Base-by-base conservation (phyloP, 2,113 vertebrate species). In the Petaurus breviceps region DNA sequence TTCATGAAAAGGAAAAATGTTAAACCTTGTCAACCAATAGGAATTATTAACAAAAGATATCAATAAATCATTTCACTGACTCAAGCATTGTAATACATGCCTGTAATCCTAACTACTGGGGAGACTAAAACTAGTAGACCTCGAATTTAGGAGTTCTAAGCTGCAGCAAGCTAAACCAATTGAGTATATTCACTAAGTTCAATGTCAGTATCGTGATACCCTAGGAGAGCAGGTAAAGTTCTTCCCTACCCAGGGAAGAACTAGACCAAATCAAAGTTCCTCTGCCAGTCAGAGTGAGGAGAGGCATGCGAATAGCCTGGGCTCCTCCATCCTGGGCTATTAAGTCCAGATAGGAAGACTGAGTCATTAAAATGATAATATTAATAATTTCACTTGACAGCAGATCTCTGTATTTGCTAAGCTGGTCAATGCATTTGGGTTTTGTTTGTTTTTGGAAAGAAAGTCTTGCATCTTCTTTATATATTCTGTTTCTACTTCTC, bases 1-100 rank as follows among this genome's bases (percentile, higher is more conserved):
- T 91, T 50, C 51, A 46, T 4, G 90, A 93, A 90, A 89, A 94
- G 51, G 55, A 95, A 90, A 94, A 54, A 52, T 49, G 51, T 90
- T 89, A 94, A 95, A 92, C 46, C 55, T 19, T 52, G 50, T 51
- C 91, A 57, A 10, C 91, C 37, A 52, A 89, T 37, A 91, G 50
- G 49, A 90, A 95, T 31, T 10, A 43, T 43, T 84, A 90, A 68
- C 11, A 31, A 92, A 90, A 94, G 46, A 93, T 51, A 51, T 54
- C 28, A 50, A 3, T 90, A n/a, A 51, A 91, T 50, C 37, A 84
- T 93, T 94, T 31, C 37, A 92, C 25, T 68, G 93, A 68, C 23
- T 91, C 37, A 53, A 51, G 52, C 22, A 43, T 23, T 84, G 19
- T 43, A 84, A 43, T 84, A 84, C n/a, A 84, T 84, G 68, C 5